Percentiles rank a stretch among this genome's conserved stretches.
phyloP scores from a whole-genome alignment of 1,140 invertebrate species.

The Formica selysi region DNA sequence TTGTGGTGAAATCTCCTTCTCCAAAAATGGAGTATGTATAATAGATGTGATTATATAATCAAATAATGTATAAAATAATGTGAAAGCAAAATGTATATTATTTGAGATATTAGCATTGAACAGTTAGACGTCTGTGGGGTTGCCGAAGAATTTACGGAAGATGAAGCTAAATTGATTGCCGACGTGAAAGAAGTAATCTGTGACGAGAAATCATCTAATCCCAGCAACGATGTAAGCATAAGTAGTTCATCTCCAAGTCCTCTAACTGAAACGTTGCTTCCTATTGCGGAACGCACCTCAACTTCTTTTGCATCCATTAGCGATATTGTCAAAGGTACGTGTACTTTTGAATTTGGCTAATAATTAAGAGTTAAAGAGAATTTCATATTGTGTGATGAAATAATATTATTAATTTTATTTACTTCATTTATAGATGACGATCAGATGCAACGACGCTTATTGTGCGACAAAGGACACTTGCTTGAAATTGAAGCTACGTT shows the following conservation, averaged over 20 bases:
- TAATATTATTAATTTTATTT: neutral
- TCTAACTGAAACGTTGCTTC: slow-evolving; percentile 5
- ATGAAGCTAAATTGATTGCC: slow-evolving; percentile 63
- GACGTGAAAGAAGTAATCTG: slow-evolving; percentile 61
- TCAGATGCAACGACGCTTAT: slow-evolving; percentile 48
- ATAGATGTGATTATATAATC: neutral
- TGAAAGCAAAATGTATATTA: neutral
- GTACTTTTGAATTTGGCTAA: neutral
- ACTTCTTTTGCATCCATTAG: slow-evolving; percentile 54
- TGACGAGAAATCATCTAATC: slow-evolving; percentile 21
- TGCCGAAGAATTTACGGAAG: slow-evolving; percentile 38
- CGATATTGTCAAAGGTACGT: slow-evolving; percentile 48
- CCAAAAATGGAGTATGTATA: slow-evolving; percentile 15
- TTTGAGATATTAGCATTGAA: slow-evolving; percentile 24
- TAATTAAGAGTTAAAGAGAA: neutral
- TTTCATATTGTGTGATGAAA: neutral
- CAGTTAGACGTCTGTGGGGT: slow-evolving; percentile 54
- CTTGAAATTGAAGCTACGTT: slow-evolving; percentile 87
- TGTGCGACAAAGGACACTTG: slow-evolving; percentile 84
- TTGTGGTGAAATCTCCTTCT: neutral
- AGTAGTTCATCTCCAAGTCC: neutral
- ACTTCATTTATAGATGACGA: slow-evolving; percentile 37
- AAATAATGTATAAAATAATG: neutral
- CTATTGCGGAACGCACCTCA: slow-evolving; percentile 12
- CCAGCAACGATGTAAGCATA: neutral